These are phyloP conservation scores for Stegana nigrithorax DNA, from an alignment of 2,888 invertebrate species.

Conservation along the genomic window DNA sequence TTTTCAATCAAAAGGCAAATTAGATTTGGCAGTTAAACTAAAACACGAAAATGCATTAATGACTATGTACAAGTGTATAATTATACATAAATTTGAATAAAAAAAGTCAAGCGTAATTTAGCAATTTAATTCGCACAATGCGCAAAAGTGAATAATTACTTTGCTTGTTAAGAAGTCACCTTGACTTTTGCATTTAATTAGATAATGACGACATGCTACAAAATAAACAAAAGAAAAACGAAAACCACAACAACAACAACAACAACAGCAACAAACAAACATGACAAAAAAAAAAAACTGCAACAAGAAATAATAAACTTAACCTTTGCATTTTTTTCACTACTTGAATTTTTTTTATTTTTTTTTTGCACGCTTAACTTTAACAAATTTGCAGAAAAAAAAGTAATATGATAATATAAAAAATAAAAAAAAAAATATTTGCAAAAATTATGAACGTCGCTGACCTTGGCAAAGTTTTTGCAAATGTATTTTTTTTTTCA, in stretches of 20 bases:
- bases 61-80: not conserved
- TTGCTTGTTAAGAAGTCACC: conserved; percentile 5
- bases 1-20: no score
- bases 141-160: conserved; percentile 6
- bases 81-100: not conserved
- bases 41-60: not conserved
- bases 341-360: not conserved
- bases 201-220: conserved; percentile 12
- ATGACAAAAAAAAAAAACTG: conserved; percentile 21
- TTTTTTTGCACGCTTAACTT: conserved; percentile 1
- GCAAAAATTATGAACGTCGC: conserved; percentile 1
- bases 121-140: not conserved
- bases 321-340: conserved; percentile 17
- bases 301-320: conserved; percentile 21
- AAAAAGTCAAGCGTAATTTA: not conserved
- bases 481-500: not conserved
- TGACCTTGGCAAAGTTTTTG: conserved; percentile 8
- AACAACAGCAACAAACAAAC: conserved; percentile 23
- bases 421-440: not conserved
- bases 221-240: not conserved
- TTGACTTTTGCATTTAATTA: conserved; percentile 19
- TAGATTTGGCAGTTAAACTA: no score
- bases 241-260: not conserved
- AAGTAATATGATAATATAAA: conserved; percentile 4
- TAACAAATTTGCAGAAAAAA: conserved; percentile 19